These are phyloP conservation scores for Antechinus stuartii DNA, from an alignment of 2,113 vertebrate species.

Conservation along the genomic window DNA sequence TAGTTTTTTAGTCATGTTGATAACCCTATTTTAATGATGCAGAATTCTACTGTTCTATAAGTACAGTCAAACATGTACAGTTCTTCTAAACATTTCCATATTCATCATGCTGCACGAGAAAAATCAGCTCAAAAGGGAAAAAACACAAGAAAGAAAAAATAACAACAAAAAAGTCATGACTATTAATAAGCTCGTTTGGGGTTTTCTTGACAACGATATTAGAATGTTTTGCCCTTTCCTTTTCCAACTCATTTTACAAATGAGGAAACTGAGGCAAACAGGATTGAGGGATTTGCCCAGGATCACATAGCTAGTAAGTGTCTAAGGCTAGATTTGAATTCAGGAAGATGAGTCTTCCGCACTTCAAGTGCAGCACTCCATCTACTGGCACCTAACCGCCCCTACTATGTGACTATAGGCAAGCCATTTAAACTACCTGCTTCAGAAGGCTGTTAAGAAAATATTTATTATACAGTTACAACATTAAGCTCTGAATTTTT, in stretches of 20 bases:
- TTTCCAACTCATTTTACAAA: not conserved
- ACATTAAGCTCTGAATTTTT: not conserved
- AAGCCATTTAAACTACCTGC: constrained; percentile 30
- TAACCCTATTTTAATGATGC: not conserved
- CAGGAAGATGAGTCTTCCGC: not conserved
- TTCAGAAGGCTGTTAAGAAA: constrained; percentile 20
- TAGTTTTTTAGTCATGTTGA: not conserved
- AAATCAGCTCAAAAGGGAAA: too few species aligned
- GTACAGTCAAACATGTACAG: too few species aligned
- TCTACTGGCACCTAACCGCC: not conserved
- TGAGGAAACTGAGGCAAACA: not conserved
- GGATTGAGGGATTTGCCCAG: not conserved
- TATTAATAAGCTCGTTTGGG: not conserved
- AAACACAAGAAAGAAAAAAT: too few species aligned
- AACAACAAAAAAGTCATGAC: too few species aligned
- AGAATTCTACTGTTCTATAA: too few species aligned
- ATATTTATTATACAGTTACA: not conserved
- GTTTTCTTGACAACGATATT: not conserved
- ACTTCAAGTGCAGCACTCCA: not conserved
- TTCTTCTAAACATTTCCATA: too few species aligned
- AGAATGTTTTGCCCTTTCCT: not conserved
- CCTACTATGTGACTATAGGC: not conserved
- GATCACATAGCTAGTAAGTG: too few species aligned
- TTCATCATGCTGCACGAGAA: too few species aligned
- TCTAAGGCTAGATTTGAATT: too few species aligned